Conservation (phyloP, 2,113 vertebrate genomes). For the Atlantisia rogersi region DNA sequence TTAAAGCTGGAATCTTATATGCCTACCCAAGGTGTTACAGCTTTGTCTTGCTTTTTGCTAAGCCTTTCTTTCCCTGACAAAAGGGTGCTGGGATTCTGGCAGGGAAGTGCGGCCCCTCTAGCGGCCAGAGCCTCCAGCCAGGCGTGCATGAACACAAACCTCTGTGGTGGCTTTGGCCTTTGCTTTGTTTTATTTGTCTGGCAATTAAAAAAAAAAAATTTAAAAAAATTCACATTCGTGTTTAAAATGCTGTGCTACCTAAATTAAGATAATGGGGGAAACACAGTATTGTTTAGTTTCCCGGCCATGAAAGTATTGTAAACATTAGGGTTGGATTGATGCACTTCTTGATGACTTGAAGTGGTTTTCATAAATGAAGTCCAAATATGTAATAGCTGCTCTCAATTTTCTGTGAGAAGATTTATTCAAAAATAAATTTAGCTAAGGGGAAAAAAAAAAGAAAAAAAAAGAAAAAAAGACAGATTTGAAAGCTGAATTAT, state of each 20-base stretch:
- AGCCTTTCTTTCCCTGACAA: background rate
- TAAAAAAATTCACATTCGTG: background rate
- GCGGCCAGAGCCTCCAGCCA: conserved; percentile 14
- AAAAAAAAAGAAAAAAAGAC: conserved; percentile 75
- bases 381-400: conserved; percentile 79
- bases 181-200: background rate
- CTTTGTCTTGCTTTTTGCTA: background rate
- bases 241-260: conserved; percentile 67
- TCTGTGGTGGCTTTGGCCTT: background rate
- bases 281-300: conserved; percentile 63
- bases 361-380: conserved; percentile 72
- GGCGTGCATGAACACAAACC: background rate
- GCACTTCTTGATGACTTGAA: conserved; percentile 66
- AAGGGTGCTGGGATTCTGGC: background rate
- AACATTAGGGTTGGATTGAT: conserved; percentile 51
- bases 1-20: background rate
- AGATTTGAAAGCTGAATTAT: conserved; percentile 79
- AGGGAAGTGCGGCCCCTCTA: conserved; percentile 25
- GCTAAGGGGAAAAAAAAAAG: conserved; percentile 74
- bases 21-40: background rate
- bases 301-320: conserved; percentile 65
- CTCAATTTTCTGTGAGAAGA: conserved; percentile 80
- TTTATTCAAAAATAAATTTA: conserved; percentile 83
- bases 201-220: background rate
- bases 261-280: conserved; percentile 73